Evolutionary conservation across 2,113 vertebrate genomes (phyloP).

Genomic region (Campylorhamphus procurvoides): DNA sequence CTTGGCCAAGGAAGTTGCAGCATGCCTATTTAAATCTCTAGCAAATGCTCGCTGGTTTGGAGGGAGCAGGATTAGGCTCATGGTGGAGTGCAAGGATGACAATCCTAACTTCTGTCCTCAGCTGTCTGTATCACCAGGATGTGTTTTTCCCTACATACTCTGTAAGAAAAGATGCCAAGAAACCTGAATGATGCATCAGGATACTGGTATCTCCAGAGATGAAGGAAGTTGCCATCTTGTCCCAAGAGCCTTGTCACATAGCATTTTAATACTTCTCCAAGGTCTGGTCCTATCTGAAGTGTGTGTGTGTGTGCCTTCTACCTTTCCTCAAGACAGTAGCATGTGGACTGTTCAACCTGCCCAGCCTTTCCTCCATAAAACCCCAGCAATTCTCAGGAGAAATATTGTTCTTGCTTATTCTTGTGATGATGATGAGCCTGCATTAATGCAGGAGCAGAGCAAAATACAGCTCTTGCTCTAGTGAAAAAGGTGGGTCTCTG

Average conservation of each 20-base stretch:
- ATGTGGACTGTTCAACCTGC: neutral
- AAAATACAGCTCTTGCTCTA: neutral
- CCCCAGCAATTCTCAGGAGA: neutral
- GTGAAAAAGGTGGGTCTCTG: constrained; percentile 13
- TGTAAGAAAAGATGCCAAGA: neutral
- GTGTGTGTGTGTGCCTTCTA: neutral
- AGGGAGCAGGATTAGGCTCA: neutral
- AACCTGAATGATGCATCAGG: neutral
- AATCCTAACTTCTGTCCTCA: neutral
- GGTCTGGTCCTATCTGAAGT: neutral
- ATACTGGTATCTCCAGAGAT: neutral
- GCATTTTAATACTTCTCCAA: neutral
- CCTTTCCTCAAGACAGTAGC: neutral
- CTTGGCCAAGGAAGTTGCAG: neutral
- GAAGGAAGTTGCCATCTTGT: neutral
- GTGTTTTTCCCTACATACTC: neutral
- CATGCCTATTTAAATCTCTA: neutral
- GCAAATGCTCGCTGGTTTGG: neutral
- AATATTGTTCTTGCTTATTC: neutral
- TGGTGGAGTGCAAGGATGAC: neutral
- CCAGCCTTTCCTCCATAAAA: neutral
- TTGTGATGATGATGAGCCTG: neutral
- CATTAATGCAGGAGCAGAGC: neutral
- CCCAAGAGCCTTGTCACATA: neutral
- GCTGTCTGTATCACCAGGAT: accelerated